Evolutionary conservation across 2,797 vertebrate genomes (phyloP).

Genomic region (Anguilla pacifica): DNA sequence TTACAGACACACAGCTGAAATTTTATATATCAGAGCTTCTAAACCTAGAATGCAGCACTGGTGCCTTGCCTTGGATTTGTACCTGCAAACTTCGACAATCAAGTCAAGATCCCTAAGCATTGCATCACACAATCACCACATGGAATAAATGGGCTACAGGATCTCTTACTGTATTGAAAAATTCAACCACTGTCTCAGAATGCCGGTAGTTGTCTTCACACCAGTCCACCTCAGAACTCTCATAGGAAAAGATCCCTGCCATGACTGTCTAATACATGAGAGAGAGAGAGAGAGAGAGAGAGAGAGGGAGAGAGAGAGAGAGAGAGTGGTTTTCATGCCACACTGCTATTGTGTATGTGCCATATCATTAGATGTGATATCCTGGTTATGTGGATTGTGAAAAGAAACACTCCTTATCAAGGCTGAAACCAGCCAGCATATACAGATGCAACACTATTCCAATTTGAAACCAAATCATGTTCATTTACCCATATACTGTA

Average conservation of each 20-base stretch:
- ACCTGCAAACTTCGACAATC: background rate
- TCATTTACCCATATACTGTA: no score
- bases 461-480: no score
- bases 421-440: no score
- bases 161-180: conserved; percentile 89
- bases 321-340: no score
- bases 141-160: background rate
- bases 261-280: conserved; percentile 56
- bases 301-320: no score
- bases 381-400: no score
- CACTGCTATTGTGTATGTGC: no score
- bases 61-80: background rate
- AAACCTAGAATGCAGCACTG: background rate
- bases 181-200: conserved; percentile 85
- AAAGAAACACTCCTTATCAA: no score
- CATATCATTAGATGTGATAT: no score
- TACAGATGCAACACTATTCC: no score
- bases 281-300: background rate
- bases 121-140: background rate
- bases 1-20: background rate
- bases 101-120: background rate
- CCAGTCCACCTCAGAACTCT: conserved; percentile 94
- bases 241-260: conserved; percentile 82
- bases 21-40: background rate
- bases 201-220: conserved; percentile 89